phyloP scores from a whole-genome alignment of 2,797 vertebrate species.

The Cetoscarus ocellatus region DNA sequence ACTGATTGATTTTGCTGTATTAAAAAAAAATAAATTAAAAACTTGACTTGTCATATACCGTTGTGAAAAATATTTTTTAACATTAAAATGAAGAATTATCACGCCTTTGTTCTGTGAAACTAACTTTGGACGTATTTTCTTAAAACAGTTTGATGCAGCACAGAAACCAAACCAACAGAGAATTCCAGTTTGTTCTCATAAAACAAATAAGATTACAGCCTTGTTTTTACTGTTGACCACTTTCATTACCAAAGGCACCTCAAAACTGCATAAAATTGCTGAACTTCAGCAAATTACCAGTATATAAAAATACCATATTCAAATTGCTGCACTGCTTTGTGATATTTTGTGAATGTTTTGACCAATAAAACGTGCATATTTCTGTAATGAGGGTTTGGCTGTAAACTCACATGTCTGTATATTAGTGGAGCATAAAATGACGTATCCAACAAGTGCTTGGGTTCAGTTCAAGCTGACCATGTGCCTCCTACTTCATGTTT shows the following conservation, averaged over 20 bases:
- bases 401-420: background rate
- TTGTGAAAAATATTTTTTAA: too few species aligned
- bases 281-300: background rate
- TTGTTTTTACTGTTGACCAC: too few species aligned
- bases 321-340: background rate
- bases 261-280: too few species aligned
- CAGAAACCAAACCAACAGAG: too few species aligned
- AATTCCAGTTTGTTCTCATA: too few species aligned
- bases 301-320: background rate
- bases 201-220: background rate
- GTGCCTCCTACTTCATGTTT: background rate
- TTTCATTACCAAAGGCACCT: background rate
- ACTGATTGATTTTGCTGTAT: too few species aligned
- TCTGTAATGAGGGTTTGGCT: constrained; percentile 3
- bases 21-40: too few species aligned
- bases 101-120: too few species aligned
- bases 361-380: constrained; percentile 10
- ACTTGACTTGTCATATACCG: too few species aligned
- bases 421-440: constrained; percentile 19
- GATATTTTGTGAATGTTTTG: background rate
- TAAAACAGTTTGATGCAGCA: too few species aligned
- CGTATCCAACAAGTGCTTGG: constrained; percentile 27
- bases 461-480: constrained; percentile 20
- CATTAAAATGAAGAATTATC: too few species aligned
- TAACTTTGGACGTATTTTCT: too few species aligned